Evolutionary conservation across 2,888 invertebrate species (phyloP).

Genomic region (Pachliopta kotzebuea): DNA sequence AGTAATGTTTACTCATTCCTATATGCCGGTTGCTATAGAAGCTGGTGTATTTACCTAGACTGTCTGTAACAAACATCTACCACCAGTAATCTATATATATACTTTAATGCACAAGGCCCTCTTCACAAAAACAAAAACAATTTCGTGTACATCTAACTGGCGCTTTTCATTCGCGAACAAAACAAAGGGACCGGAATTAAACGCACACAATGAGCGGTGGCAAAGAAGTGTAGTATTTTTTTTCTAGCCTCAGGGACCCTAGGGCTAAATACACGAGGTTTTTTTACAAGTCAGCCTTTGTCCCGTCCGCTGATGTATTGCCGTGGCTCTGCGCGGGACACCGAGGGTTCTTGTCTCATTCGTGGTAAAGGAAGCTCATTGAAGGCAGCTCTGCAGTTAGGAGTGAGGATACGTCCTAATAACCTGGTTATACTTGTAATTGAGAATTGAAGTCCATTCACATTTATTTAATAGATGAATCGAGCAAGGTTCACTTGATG

Average conservation of each 20-base stretch:
- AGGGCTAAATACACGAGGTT: constrained; percentile 44
- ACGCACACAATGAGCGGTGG: constrained; percentile 34
- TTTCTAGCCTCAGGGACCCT: constrained; percentile 46
- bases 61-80: too few species aligned
- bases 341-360: background rate
- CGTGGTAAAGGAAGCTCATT: background rate
- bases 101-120: too few species aligned
- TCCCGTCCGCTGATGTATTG: constrained; percentile 51
- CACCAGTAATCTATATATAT: too few species aligned
- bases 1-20: too few species aligned
- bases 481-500: too few species aligned
- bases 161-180: constrained; percentile 8
- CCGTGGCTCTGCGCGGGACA: constrained; percentile 36
- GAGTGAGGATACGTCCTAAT: too few species aligned
- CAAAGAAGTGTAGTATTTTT: constrained; percentile 47
- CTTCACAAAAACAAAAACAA: background rate
- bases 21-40: too few species aligned
- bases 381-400: too few species aligned
- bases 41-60: too few species aligned
- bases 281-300: constrained; percentile 35
- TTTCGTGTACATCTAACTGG: constrained; percentile 7
- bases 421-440: too few species aligned
- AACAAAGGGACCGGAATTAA: constrained; percentile 34
- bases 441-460: too few species aligned
- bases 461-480: too few species aligned